Base-by-base conservation (phyloP, 2,888 invertebrate genomes). In the Chrysolina americana region DNA sequence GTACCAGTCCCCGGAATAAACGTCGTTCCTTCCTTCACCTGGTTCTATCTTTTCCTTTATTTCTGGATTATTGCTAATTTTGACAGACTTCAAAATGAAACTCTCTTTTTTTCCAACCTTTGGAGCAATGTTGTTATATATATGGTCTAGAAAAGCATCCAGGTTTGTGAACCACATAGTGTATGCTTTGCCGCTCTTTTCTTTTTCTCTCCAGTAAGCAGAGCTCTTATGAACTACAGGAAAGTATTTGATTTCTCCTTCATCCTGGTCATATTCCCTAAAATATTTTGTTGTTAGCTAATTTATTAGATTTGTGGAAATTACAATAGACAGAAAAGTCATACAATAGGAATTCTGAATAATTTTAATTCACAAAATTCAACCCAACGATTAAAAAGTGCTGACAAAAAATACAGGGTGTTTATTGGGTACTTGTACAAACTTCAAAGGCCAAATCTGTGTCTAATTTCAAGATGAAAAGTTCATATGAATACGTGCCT, bases 1-100 rank as follows among this genome's bases (percentile, higher is more conserved):
- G 73, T 85, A 85, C 87, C 88, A 88, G 72, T 87, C 82, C 8
- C 87, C 87, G 4, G 78, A 78, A 68, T 85, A 84, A 0, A 80
- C 79, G 47, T 83, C 80, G 72, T 64, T 74, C 56, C 71, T 74
- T 71, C 73, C 74, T 44, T 82, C 79, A n/a, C 80, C 81, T 0
- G 85, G 82, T 75, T 86, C 83, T 48, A 81, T 82, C 56, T 78
- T 79, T 6, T 74, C 68, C 64, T 85, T 87, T 1, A 85, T 53
- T 19, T 83, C 80, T 3, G 85, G 80, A 48, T 73, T 81, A 70
- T 86, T 87, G 0, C 23, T 69, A 5, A 87, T 71, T 11, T 78
- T 81, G n/a, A 87, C 76, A 4, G 80, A 71, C 59, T 82, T 84
- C 41, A 88, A 65, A 19, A 73, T 79, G 71, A 84, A 85, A 5